These are phyloP conservation scores for Drosophila takahashii DNA, from an alignment of 1,140 invertebrate genomes.

Conservation along the genomic window DNA sequence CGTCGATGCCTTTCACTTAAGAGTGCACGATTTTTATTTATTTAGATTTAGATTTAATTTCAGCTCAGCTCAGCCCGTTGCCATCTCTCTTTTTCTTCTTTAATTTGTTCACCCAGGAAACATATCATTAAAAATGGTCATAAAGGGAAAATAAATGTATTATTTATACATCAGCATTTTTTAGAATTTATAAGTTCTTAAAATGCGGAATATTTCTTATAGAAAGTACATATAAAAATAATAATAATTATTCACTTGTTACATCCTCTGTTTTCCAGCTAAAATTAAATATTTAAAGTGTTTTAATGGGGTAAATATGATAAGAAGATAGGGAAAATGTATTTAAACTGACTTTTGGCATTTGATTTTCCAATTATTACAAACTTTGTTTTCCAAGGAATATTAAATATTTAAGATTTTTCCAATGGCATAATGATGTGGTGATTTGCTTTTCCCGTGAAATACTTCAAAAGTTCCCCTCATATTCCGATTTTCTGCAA, in stretches of 20 bases:
- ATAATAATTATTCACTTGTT: too few species aligned
- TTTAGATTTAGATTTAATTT: slow-evolving; percentile 83
- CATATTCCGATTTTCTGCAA: slow-evolving; percentile 4
- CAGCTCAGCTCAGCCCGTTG: slow-evolving; percentile 8
- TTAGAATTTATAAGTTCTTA: background rate
- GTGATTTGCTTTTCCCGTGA: background rate
- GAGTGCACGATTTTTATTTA: slow-evolving; percentile 81
- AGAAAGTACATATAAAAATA: too few species aligned
- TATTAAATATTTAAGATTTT: too few species aligned
- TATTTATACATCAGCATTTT: background rate
- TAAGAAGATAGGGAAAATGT: too few species aligned
- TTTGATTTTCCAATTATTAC: too few species aligned
- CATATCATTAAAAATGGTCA: background rate
- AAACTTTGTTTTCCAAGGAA: too few species aligned
- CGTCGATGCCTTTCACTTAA: slow-evolving; percentile 80
- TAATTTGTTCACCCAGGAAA: slow-evolving; percentile 43
- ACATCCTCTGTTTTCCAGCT: too few species aligned
- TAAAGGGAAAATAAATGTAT: background rate
- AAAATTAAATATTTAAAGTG: too few species aligned
- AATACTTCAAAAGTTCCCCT: background rate
- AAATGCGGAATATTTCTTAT: background rate
- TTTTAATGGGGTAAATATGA: too few species aligned
- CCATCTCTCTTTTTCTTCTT: slow-evolving; percentile 3
- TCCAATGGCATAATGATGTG: too few species aligned
- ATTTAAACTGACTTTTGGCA: too few species aligned